Conservation (phyloP, 2,113 vertebrate species). For the Ovis aries region ARS-UI_Ramb_v3.0 NC_056054.1:179320501-179321000, state of each 20-base stretch:
- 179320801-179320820: not conserved
- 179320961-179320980: not conserved
- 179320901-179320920: not conserved
- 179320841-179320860: not conserved
- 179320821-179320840: not conserved
- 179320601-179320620: not conserved
- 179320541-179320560: not conserved
- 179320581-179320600: not conserved
- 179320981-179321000: not conserved
- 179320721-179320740: not conserved
- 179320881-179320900: not conserved
- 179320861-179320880: not conserved
- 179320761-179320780: not conserved
- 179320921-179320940: not conserved
- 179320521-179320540: not conserved
- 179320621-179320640: conserved; percentile 1
- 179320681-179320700: not conserved
- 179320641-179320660: not conserved
- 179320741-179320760: not conserved
- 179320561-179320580: not conserved
- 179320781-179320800: not conserved
- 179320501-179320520: not conserved
- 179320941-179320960: not conserved
- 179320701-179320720: not conserved
- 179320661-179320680: not conserved